These are phyloP conservation scores for Phrixothrix hirtus DNA, from an alignment of 2,888 invertebrate genomes.

Conservation along the genomic window DNA sequence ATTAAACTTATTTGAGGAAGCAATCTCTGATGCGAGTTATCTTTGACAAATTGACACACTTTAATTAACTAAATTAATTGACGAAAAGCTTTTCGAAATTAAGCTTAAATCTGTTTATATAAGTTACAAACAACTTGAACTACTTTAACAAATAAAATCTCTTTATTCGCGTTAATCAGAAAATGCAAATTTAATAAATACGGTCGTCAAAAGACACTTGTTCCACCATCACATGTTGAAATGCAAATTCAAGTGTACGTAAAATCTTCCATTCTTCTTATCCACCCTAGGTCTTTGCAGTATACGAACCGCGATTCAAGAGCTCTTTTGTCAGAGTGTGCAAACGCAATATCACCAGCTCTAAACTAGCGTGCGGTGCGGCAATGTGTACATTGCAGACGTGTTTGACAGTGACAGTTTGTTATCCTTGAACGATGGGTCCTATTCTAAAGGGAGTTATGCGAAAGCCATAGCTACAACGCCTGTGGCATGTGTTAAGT, in stretches of 20 bases:
- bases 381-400: slow-evolving; percentile 18
- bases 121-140: no score
- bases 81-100: no score
- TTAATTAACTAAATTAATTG: no score
- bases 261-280: slow-evolving; percentile 28
- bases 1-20: background rate
- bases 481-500: slow-evolving; percentile 19
- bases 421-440: slow-evolving; percentile 21
- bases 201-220: slow-evolving; percentile 15
- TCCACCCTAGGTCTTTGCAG: slow-evolving; percentile 16
- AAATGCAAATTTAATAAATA: slow-evolving; percentile 21
- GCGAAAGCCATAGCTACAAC: slow-evolving; percentile 16
- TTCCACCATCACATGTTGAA: slow-evolving; percentile 19
- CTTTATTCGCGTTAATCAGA: background rate
- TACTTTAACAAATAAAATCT: background rate
- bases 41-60: no score
- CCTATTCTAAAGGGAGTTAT: slow-evolving; percentile 17
- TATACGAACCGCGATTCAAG: slow-evolving; percentile 18
- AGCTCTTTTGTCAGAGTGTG: slow-evolving; percentile 13
- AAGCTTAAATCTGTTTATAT: no score
- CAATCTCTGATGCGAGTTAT: background rate
- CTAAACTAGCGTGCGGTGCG: slow-evolving; percentile 9
- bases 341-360: slow-evolving; percentile 22
- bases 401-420: slow-evolving; percentile 29
- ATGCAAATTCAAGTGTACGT: slow-evolving; percentile 27